Base-by-base conservation (phyloP, 2,888 invertebrate genomes). In the Rhingia rostrata region DNA sequence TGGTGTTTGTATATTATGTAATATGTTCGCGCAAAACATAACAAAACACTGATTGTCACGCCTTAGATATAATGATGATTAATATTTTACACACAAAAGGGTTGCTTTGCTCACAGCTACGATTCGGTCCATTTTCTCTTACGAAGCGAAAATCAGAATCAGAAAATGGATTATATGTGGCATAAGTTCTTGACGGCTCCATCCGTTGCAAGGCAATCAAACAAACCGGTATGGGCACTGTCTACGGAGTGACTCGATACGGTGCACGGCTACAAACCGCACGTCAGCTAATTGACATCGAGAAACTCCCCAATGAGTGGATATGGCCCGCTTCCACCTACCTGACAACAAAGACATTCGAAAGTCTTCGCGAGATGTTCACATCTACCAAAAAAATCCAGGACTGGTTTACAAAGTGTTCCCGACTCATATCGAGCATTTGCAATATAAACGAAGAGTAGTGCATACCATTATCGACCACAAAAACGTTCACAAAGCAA, bases 221-320 rank as follows among this genome's bases (percentile, higher is more conserved):
- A 89, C 99, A 99, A 92, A 99, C 99, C 0, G 97, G 99, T 4
- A 99, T 99, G 99, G 99, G 99, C 0, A 99, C 98, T 0, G 99
- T 99, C 14, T 99, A 99, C 89, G 99, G 99, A 0, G 99, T 99
- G 6, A 99, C 99, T 0, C 93, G 94, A 81, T 99, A 95, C 90
- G 99, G 99, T 0, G 99, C 99, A 0, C 93, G 95, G 35, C 92
- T 96, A 60, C 99, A 99, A 92, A 98, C 99, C 87, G 95, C 95
- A 0, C 95, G 95, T 58, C 98, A 99, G 90, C 92, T 99, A 1
- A 97, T 97, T 93, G 95, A 95, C 87, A 93, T 97, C 51, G 95
- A 95, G 0, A 93, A 95, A 10, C 98, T 98, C 90, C 97, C 97
- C 0, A 94, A 95, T 87, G 95, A 97, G 35, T 93, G 94, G 88